Base-by-base conservation (phyloP, 2,113 vertebrate species). In the Indicator maculatus region DNA sequence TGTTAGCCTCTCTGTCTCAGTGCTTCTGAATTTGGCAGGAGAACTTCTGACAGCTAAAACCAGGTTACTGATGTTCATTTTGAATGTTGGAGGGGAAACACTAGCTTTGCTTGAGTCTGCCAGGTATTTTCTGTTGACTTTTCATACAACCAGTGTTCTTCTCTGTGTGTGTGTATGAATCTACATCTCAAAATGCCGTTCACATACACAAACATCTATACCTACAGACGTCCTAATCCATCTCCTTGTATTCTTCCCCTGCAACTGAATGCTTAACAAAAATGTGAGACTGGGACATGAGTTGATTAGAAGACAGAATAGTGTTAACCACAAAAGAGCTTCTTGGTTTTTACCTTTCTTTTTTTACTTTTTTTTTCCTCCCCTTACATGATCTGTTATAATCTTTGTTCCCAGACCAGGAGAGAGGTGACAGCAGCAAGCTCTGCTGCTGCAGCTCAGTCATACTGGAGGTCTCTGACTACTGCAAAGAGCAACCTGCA, bases 221-320 rank as follows among this genome's bases (percentile, higher is more conserved):
- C 30, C 14, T 60, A 50, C 36, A 45, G 31, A 52, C 47, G n/a
- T 39, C 19, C 31, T 47, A 69, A 0, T 65, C 70, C 11, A 31
- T 38, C 21, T 70, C 88, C 50, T 61, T 44, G 21, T 65, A 38
- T 78, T 83, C 38, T 58, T 85, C n/a, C 41, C 58, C 36, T 50
- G 36, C 19, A 89, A 69, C 73, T 71, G 60, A 83, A 75, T 33
- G 30, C 65, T 67, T 73, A 60, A 83, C 33, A 80, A 75, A 89
- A 70, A 56, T 3, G 1, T 86, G 69, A 86, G 61, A 78, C 27
- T 5, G 0, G 52, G 39, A 63, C 6, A 5, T 8, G 58, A 83
- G 38, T 13, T 61, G 58, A 61, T 78, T 24, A 78, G 91, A 91
- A 76, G 47, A 75, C 39, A 78, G 47, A 74, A 83, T 12, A 14